Evolutionary conservation across 1,140 invertebrate genomes (phyloP), one percentile per base, ranked within the genome.

Genomic region (Anastatus disparis): DNA sequence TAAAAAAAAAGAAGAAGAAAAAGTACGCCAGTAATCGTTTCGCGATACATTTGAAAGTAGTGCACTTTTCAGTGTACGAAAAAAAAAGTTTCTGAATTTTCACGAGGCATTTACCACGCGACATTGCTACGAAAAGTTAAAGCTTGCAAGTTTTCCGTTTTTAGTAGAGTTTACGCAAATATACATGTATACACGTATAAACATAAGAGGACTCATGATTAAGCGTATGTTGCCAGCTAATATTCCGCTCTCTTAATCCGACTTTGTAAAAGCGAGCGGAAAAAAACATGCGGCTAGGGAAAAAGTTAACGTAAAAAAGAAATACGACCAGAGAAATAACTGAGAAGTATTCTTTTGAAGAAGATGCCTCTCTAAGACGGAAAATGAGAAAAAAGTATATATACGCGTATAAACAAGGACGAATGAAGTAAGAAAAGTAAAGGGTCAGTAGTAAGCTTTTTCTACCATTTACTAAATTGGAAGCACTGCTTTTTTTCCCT

Each of bases 41-140:
- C 31, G 48, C 62, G 13, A 64, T 53, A 40, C 22, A 64, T 50
- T n/a, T 10, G 46, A n/a, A n/a, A n/a, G n/a, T n/a, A n/a, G n/a
- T n/a, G n/a, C n/a, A n/a, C n/a, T n/a, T n/a, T 20, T 10, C 31
- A 35, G 4, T 2, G 17, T 2, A 3, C 26, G 10, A 13, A 10
- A 0, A 8, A 56, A 56, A 56, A 66, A 66, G 52, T 56, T 56
- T 20, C 12, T 17, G 64, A 56, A 66, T 66, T 56, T 56, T 53
- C 35, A n/a, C 35, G 58, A 44, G 40, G 58, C 24, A 29, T 61
- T 44, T 29, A 15, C 26, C 38, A 8, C 12, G 42, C n/a, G 24
- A 46, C 22, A n/a, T 17, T 15, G 58, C 26, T 20, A 13, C 2
- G 35, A 9, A n/a, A n/a, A 27, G 52, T 53, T 20, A 26, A 59